Conservation (phyloP, 1,140 invertebrate genomes). For the Diachasma alloeum region DNA sequence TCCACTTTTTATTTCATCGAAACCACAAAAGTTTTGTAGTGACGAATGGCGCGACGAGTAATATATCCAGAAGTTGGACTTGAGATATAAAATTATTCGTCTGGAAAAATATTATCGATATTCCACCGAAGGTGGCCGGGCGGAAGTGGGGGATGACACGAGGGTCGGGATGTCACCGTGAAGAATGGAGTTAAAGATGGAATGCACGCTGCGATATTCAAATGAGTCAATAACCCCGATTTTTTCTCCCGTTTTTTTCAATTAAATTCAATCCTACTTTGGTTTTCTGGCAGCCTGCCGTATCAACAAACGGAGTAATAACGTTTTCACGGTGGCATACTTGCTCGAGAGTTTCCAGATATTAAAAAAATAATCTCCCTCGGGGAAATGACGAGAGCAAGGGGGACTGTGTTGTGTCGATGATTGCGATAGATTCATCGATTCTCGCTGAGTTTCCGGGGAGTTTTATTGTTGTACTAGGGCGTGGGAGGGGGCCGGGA, state of each 20-base stretch:
- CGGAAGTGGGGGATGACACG: background rate
- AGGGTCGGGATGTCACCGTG: background rate
- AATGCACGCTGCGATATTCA: slow-evolving; percentile 33
- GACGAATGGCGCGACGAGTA: background rate
- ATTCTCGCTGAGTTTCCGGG: background rate
- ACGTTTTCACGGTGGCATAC: slow-evolving; percentile 13
- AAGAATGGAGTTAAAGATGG: slow-evolving; percentile 5
- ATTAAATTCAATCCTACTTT: slow-evolving; percentile 45
- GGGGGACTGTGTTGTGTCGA: background rate
- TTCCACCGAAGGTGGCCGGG: slow-evolving; percentile 4
- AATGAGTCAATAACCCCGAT: slow-evolving; percentile 43
- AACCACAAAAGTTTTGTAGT: background rate
- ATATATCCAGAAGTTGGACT: slow-evolving; percentile 22
- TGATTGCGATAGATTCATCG: background rate
- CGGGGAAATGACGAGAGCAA: background rate
- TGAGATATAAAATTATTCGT: slow-evolving; percentile 30
- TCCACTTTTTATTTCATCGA: background rate
- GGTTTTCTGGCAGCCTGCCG: slow-evolving; percentile 6
- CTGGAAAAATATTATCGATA: slow-evolving; percentile 34
- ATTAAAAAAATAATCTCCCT: slow-evolving; percentile 27
- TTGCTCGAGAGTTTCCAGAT: background rate
- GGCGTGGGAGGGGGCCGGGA: too few species aligned
- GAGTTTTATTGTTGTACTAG: background rate
- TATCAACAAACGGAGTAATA: slow-evolving; percentile 3
- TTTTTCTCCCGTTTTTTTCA: slow-evolving; percentile 29